Base-by-base conservation (phyloP, 2,113 vertebrate genomes). In the Cyphomyrus discorhynchus region DNA sequence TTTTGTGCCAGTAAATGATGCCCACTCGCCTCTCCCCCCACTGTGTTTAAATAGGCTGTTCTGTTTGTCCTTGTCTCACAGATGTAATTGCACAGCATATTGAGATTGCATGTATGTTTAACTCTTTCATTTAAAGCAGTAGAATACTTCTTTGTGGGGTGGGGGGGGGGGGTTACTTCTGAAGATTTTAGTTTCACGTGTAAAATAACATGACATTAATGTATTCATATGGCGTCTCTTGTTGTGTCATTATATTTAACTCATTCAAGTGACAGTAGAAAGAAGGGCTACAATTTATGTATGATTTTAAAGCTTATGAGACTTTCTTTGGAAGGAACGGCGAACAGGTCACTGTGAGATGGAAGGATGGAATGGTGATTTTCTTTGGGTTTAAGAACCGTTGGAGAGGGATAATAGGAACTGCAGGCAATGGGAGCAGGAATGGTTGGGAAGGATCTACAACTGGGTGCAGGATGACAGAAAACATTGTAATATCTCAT, bases 1-100 rank as follows among this genome's bases (percentile, higher is more conserved):
- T 94, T 94, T 90, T 87, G 92, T 92, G 92, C 91, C 92, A 92
- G 92, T 96, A 95, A 96, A 94, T 95, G 95, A 96, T 95, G 95
- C 94, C 35, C 74, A 35, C 74, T 91, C 24, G 0, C 31, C 74
- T 35, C 31, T 5, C 91, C 56, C 86, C 88, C 92, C 93, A 92
- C 92, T 90, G 91, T 92, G 93, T 91, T 92, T 85, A 86, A 92
- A 92, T 89, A 46, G 62, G 21, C 88, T n/a, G 46, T 88, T 56
- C 88, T 15, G 88, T 82, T 47, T 53, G 70, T 83, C 70, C 70
- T 89, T 82, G 70, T 53, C 62, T 53, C 15, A 17, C 66, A 88
- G 66, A 74, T 74, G 62, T 46, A 27, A 74, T 70, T 70, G 66
- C 21, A 50, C 13, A 21, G 70, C 52, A 46, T 42, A 27, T 47